phyloP scores from a whole-genome alignment of 2,113 vertebrate genomes.

The Anas platyrhynchos region DNA sequence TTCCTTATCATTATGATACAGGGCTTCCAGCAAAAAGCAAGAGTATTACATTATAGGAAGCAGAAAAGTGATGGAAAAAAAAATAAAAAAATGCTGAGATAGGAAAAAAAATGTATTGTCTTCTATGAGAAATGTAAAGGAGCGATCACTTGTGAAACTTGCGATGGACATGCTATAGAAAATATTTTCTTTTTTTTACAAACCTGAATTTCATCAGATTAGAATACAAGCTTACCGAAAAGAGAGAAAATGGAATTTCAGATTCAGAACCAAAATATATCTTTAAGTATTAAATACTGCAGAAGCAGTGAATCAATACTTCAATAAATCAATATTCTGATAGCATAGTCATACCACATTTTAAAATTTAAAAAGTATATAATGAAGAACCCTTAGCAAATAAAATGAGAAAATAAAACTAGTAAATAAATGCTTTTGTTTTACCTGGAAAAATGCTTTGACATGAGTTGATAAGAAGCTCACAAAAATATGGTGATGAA shows the following conservation, averaged over 20 bases:
- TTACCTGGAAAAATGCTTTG: neutral
- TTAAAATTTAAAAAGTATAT: neutral
- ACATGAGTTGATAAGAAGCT: neutral
- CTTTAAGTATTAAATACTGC: neutral
- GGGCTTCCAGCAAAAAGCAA: neutral
- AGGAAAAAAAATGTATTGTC: neutral
- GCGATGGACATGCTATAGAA: neutral
- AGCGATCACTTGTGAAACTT: neutral
- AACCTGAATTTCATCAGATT: neutral
- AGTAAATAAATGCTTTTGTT: neutral
- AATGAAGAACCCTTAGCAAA: neutral
- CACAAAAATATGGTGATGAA: neutral
- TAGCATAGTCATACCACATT: neutral
- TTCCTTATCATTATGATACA: rapidly evolving
- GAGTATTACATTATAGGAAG: neutral
- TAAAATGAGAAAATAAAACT: neutral
- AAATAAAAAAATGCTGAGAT: neutral
- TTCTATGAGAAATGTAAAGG: neutral
- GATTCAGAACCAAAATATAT: neutral
- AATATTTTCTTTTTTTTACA: neutral
- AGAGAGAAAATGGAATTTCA: neutral
- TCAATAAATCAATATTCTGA: neutral
- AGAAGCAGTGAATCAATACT: neutral
- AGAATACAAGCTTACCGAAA: neutral
- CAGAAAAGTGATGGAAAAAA: neutral